phyloP scores from a whole-genome alignment of 2,797 vertebrate species.

The Mormyrus proboscirostris region DNA sequence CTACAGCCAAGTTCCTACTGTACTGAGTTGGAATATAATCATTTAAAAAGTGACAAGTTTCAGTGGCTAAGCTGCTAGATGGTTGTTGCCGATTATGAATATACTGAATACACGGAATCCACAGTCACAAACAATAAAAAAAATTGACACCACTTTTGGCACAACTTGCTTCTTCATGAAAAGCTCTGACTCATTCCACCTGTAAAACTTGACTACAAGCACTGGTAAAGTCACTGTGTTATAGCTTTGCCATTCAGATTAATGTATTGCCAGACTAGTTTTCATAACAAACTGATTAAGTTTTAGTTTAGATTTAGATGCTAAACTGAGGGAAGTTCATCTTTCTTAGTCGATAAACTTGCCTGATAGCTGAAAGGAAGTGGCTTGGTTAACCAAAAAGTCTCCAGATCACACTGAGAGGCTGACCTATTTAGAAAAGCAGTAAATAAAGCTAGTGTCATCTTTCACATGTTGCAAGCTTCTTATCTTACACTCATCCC shows the following conservation, averaged over 20 bases:
- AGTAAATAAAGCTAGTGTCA: background rate
- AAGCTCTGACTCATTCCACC: background rate
- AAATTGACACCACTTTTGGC: background rate
- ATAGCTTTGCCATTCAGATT: background rate
- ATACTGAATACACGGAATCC: background rate
- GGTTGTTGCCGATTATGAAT: background rate
- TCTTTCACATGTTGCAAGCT: background rate
- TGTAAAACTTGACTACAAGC: background rate
- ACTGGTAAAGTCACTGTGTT: background rate
- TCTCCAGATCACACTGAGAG: background rate
- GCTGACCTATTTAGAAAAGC: background rate
- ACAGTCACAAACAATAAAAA: background rate
- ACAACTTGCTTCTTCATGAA: background rate
- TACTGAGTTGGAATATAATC: background rate
- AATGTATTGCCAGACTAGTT: background rate
- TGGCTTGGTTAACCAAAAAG: background rate
- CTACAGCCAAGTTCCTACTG: background rate
- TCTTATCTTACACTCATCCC: background rate
- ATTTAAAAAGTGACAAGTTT: slow-evolving; percentile 3
- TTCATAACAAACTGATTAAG: background rate
- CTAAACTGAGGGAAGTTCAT: background rate
- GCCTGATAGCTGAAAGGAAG: background rate
- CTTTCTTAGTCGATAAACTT: background rate
- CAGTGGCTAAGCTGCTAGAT: background rate
- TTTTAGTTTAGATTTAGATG: background rate